Evolutionary conservation across 2,888 invertebrate species (phyloP).

Genomic region (Chironomus tentans): DNA sequence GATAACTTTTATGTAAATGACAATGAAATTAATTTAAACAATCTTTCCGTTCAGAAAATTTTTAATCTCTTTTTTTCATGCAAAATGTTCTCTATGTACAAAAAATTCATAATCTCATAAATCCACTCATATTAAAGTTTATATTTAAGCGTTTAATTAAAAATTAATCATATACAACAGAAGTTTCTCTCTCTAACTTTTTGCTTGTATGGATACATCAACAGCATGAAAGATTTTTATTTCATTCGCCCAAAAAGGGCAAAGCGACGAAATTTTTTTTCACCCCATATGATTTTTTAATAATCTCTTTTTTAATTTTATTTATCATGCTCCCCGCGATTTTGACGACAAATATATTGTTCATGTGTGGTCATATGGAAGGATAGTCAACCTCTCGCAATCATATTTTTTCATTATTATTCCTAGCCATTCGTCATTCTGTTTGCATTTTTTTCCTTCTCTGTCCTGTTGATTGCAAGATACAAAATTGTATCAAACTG

Average conservation of each 20-base stretch:
- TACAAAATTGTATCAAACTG: too few relatives aligned
- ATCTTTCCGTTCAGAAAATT: not conserved
- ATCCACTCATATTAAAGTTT: not conserved
- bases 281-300: not conserved
- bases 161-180: conserved; percentile 10
- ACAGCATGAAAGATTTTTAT: too few relatives aligned
- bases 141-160: conserved; percentile 11
- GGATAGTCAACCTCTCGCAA: too few relatives aligned
- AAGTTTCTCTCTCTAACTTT: not conserved
- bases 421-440: too few relatives aligned
- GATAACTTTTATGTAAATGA: not conserved
- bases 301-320: not conserved
- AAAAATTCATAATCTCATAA: too few relatives aligned
- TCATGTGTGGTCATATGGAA: not conserved
- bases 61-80: not conserved
- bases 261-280: not conserved
- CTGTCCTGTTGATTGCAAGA: too few relatives aligned
- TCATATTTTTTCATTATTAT: too few relatives aligned
- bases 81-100: not conserved
- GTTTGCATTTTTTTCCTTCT: too few relatives aligned
- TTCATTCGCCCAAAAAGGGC: too few relatives aligned
- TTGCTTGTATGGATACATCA: not conserved
- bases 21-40: conserved; percentile 14
- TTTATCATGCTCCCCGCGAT: not conserved
- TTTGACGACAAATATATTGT: conserved; percentile 11